These are phyloP conservation scores for Butorides virescens DNA, from an alignment of 2,113 vertebrate species.

Conservation along the genomic window DNA sequence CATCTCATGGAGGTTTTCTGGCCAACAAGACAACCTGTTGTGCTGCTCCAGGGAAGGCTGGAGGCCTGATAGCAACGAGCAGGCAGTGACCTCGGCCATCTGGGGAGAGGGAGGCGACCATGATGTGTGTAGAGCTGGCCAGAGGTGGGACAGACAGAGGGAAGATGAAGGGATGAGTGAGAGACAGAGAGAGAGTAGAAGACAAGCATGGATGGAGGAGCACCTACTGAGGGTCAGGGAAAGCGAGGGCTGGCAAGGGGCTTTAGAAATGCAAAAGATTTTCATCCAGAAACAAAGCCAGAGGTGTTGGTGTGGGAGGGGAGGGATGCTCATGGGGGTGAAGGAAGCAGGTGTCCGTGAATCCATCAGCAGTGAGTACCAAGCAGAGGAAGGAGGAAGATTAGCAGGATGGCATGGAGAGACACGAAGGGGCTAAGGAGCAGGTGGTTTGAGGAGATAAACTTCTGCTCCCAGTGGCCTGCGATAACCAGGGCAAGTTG, in stretches of 20 bases:
- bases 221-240: neutral
- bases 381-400: neutral
- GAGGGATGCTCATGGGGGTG: neutral
- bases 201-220: neutral
- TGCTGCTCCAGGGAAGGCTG: neutral
- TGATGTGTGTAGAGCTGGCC: neutral
- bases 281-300: neutral
- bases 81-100: neutral
- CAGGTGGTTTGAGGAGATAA: neutral
- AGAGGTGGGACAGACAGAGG: neutral
- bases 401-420: neutral
- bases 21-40: neutral
- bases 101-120: neutral
- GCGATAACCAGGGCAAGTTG: neutral
- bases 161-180: neutral
- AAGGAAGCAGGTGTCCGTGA: neutral
- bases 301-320: neutral
- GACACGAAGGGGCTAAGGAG: neutral
- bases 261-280: neutral
- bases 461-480: neutral
- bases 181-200: neutral
- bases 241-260: neutral
- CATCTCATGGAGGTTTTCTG: neutral
- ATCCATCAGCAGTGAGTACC: fast-evolving
- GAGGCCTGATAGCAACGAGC: neutral